Evolutionary conservation across 2,113 vertebrate species (phyloP), one percentile per base, ranked within the genome.

Genomic region (Ceyx melanurus): DNA sequence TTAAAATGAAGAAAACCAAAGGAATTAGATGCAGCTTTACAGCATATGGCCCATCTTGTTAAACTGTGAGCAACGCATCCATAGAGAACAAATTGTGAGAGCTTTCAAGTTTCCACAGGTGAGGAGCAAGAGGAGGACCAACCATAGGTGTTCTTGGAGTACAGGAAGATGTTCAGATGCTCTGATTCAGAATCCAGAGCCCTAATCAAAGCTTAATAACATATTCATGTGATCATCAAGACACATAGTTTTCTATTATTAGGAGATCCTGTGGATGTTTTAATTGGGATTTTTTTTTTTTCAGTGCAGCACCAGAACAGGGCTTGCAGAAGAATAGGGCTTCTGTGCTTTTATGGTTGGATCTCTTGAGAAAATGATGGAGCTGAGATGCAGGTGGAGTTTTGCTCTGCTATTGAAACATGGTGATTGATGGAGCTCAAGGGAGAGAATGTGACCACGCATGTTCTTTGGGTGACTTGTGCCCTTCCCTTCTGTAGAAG

Each of bases 371-470:
- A 10, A 72, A 22, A 5, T 1, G 18, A 3, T 25, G 42, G 31
- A 45, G 56, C 20, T 61, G 82, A n/a, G 57, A 4, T 35, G 10
- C 11, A 61, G 29, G 25, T 46, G n/a, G 22, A 68, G 11, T 17
- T 78, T 46, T 66, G 3, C 26, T 73, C 40, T 51, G 35, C 45
- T 61, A 0, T 6, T 75, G 3, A 35, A 50, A 54, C 0, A 0
- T 3, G 17, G 5, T 17, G 33, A 7, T 58, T 68, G 60, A 33
- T 13, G 29, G 71, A 81, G 5, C 13, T 8, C 29, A 15, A 56
- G 18, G 53, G 13, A 48, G 12, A 16, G 51, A 40, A 26, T 9
- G 26, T 42, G 4, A 35, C 20, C 2, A 9, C 2, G 3, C 5
- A 8, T 5, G 46, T 84, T 42, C 15, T 51, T 43, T 23, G 77